Percentiles rank a stretch among this genome's conserved stretches.
These are phyloP conservation scores for Gyps fulvus DNA, from an alignment of 2,113 vertebrate genomes.

Conservation along the genomic window DNA sequence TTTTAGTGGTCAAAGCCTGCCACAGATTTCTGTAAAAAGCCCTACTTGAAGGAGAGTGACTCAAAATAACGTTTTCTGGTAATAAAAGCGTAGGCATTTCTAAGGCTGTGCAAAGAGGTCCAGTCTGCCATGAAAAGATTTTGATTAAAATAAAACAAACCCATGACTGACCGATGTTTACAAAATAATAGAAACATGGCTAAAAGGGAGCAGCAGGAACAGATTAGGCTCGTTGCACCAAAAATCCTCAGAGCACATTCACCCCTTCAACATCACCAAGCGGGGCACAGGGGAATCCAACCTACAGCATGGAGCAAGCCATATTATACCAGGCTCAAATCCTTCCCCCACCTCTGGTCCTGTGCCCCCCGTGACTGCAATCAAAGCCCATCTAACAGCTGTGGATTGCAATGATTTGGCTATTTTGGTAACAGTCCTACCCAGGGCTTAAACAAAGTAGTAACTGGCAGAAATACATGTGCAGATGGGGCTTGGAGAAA, in stretches of 20 bases:
- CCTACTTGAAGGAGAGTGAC: background rate
- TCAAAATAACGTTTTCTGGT: background rate
- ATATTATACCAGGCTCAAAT: background rate
- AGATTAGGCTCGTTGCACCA: background rate
- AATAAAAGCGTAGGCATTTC: background rate
- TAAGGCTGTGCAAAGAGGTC: background rate
- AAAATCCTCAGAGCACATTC: background rate
- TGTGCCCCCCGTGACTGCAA: fast-evolving
- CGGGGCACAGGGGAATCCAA: background rate
- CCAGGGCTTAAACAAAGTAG: background rate
- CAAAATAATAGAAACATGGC: background rate
- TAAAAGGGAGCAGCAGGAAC: background rate
- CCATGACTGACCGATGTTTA: background rate
- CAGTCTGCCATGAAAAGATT: background rate
- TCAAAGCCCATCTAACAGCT: background rate
- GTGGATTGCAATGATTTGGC: background rate
- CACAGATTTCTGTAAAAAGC: background rate
- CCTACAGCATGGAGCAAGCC: background rate
- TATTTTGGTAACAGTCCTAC: background rate
- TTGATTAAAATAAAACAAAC: background rate
- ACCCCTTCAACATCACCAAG: background rate
- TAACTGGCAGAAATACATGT: background rate
- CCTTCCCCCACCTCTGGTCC: background rate
- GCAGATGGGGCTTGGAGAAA: background rate
- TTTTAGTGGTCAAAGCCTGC: background rate